These are phyloP conservation scores for Caenorhabditis brenneri DNA, from an alignment of 1,140 invertebrate species.

Conservation along the genomic window DNA sequence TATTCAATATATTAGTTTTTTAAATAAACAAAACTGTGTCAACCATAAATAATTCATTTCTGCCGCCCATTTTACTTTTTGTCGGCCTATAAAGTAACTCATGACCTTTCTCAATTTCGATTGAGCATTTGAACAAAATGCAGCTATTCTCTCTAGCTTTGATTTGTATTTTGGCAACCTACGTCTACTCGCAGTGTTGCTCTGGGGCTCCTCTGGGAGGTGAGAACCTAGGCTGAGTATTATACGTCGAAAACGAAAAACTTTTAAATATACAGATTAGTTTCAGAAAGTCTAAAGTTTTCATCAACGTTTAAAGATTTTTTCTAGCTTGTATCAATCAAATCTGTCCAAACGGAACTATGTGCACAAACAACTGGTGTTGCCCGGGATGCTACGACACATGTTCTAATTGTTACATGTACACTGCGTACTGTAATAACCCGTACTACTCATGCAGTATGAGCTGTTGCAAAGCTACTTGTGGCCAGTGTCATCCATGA, in stretches of 20 bases:
- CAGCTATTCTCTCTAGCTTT: background rate
- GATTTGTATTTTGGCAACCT: background rate
- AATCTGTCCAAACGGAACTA: background rate
- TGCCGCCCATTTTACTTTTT: background rate
- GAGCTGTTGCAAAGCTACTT: slow-evolving; percentile 26
- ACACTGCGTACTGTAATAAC: slow-evolving; percentile 25
- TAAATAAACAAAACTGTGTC: background rate
- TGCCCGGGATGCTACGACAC: slow-evolving; percentile 39
- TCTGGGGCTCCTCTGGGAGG: background rate
- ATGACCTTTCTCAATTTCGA: too few relatives aligned
- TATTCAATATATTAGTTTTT: background rate
- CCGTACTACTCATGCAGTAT: slow-evolving; percentile 26
- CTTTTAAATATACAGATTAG: background rate
- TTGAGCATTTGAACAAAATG: background rate
- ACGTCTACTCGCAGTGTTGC: slow-evolving; percentile 18
- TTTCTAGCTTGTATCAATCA: slow-evolving; percentile 26
- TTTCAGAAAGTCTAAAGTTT: background rate
- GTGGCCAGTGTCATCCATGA: slow-evolving; percentile 33
- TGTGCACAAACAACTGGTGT: slow-evolving; percentile 40
- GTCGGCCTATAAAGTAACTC: too few relatives aligned
- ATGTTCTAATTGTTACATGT: background rate
- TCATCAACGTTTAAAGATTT: background rate
- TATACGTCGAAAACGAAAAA: background rate
- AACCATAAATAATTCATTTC: background rate
- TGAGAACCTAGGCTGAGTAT: background rate